These are phyloP conservation scores for Cenopis cana DNA, from an alignment of 2,888 invertebrate species.

Conservation along the genomic window DNA sequence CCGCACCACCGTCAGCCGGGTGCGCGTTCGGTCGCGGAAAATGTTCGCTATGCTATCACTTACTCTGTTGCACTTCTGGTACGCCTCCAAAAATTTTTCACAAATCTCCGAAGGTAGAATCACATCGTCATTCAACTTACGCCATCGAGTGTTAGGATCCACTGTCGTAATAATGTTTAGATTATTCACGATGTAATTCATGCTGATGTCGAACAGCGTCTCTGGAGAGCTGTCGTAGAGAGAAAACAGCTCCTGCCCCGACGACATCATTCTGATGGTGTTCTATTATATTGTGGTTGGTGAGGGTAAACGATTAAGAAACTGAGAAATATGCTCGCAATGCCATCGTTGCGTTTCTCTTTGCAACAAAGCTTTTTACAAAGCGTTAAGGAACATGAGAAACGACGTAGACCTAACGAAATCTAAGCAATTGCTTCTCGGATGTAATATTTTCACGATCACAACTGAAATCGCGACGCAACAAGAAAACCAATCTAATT, in stretches of 20 bases:
- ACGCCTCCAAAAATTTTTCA: constrained; percentile 87
- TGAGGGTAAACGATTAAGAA: constrained; percentile 35
- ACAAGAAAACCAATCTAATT: constrained; percentile 40
- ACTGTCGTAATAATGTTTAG: constrained; percentile 85
- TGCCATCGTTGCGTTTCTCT: constrained; percentile 54
- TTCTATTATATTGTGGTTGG: constrained; percentile 36
- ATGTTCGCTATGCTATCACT: constrained; percentile 89
- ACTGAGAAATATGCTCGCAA: constrained; percentile 52
- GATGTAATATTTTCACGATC: constrained; percentile 30
- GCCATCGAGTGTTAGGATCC: constrained; percentile 75
- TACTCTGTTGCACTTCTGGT: constrained; percentile 83
- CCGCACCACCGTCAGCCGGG: constrained; percentile 88
- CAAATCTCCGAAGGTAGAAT: constrained; percentile 89
- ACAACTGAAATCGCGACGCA: constrained; percentile 42
- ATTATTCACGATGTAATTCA: constrained; percentile 86
- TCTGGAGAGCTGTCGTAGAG: constrained; percentile 82
- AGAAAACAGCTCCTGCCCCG: constrained; percentile 59
- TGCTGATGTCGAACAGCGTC: constrained; percentile 86
- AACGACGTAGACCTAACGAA: neutral
- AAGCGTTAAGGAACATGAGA: constrained; percentile 4
- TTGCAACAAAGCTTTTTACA: constrained; percentile 21
- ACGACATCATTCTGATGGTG: constrained; percentile 47
- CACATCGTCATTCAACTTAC: constrained; percentile 85
- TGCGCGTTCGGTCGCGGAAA: constrained; percentile 88
- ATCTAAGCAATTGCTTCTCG: constrained; percentile 3